A percentile compares a stretch with the other conserved stretches of the same genome.
phyloP scores from a whole-genome alignment of 2,797 vertebrate genomes.

The Syngnathus acus region DNA sequence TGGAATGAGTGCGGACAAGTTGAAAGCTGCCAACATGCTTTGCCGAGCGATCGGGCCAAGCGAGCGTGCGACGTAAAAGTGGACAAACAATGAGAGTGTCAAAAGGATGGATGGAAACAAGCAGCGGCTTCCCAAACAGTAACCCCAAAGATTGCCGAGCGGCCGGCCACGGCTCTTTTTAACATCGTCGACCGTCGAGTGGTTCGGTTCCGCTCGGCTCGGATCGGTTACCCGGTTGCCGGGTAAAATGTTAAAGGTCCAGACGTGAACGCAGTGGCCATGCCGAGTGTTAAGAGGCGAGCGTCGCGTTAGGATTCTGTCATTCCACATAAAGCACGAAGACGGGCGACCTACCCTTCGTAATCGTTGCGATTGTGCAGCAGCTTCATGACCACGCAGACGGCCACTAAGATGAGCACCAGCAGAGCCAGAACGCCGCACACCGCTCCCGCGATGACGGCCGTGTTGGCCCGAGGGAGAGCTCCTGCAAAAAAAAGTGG shows the following conservation, averaged over 20 bases:
- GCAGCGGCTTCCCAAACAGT: slow-evolving; percentile 40
- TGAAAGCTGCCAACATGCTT: neutral
- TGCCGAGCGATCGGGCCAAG: neutral
- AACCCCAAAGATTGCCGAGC: slow-evolving; percentile 11
- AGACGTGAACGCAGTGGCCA: neutral
- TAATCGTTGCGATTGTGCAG: slow-evolving; percentile 79
- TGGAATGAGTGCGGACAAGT: neutral
- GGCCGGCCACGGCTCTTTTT: neutral
- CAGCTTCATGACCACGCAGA: slow-evolving; percentile 76
- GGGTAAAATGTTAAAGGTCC: neutral
- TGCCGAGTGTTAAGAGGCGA: neutral
- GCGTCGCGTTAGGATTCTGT: neutral
- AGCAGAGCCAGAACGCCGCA: slow-evolving; percentile 77
- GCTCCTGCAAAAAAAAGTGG: slow-evolving; percentile 63
- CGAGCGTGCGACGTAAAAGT: neutral
- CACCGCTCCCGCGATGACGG: slow-evolving; percentile 75
- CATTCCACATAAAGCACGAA: neutral
- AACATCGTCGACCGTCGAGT: neutral
- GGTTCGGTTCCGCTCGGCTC: neutral
- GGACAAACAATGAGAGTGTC: neutral
- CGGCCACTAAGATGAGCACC: slow-evolving; percentile 71
- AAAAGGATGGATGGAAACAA: slow-evolving; percentile 8
- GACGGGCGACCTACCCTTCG: slow-evolving; percentile 75
- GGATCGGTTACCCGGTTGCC: neutral
- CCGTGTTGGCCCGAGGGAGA: slow-evolving; percentile 70